phyloP scores from a whole-genome alignment of 2,888 invertebrate genomes.

The Hartigia nigra region DNA sequence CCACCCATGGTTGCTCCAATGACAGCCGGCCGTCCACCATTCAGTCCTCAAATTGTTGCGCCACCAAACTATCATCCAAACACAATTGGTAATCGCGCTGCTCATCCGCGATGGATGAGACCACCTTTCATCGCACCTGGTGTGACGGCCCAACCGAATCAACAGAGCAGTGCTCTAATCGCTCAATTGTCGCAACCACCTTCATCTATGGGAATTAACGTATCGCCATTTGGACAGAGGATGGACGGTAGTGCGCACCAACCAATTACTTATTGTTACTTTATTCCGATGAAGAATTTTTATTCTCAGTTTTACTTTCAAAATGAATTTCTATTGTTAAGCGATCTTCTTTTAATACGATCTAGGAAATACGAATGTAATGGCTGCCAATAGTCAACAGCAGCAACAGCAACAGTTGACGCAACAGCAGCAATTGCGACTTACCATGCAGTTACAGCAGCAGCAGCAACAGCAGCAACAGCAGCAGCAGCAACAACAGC shows the following conservation, averaged over 20 bases:
- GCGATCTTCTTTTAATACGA: background rate
- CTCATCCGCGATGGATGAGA: conserved; percentile 53
- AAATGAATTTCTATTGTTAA: background rate
- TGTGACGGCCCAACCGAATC: conserved; percentile 48
- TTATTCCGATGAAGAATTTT: background rate
- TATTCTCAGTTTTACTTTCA: background rate
- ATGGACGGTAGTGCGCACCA: conserved; percentile 55
- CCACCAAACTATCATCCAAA: conserved; percentile 68
- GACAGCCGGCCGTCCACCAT: conserved; percentile 57
- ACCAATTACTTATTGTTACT: background rate
- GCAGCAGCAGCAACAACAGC: conserved; percentile 41
- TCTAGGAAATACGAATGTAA: conserved; percentile 47
- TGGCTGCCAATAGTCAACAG: conserved; percentile 62
- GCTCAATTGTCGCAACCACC: conserved; percentile 72
- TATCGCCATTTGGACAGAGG: conserved; percentile 67
- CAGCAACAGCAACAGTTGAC: conserved; percentile 61
- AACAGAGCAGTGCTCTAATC: conserved; percentile 70
- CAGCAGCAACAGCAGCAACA: conserved; percentile 46
- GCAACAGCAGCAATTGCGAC: conserved; percentile 55
- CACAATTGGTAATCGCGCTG: conserved; percentile 47
- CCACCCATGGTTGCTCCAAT: conserved; percentile 49
- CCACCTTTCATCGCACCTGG: conserved; percentile 55
- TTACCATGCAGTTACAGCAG: conserved; percentile 51
- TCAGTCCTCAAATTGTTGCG: conserved; percentile 62
- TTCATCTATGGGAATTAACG: conserved; percentile 66